Conservation (phyloP, 1,140 invertebrate genomes). For the Venturia canescens region DNA sequence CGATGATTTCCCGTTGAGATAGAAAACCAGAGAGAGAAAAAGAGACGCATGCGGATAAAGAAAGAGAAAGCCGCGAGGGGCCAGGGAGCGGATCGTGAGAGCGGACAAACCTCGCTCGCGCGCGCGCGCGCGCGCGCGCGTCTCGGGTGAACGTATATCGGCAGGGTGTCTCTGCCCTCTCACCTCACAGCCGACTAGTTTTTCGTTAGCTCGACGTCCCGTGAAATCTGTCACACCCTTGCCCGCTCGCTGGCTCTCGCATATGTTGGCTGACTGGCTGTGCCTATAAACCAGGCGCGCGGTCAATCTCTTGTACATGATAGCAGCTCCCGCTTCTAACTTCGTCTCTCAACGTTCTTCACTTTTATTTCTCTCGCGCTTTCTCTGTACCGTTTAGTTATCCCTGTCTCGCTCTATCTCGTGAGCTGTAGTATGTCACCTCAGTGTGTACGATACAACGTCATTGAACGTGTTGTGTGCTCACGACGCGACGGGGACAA, state of each 20-base stretch:
- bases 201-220: slow-evolving; percentile 73
- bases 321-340: slow-evolving; percentile 19
- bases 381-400: not conserved
- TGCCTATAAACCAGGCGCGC: not conserved
- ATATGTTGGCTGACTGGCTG: slow-evolving; percentile 33
- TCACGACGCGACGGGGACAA: not conserved
- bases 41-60: slow-evolving; percentile 37
- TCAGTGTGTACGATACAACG: slow-evolving; percentile 4
- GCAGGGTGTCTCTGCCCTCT: slow-evolving; percentile 55
- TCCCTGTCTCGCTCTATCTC: not conserved
- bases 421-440: not conserved
- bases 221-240: slow-evolving; percentile 71
- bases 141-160: not conserved
- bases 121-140: too few species aligned
- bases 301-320: slow-evolving; percentile 34
- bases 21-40: slow-evolving; percentile 10
- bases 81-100: not conserved
- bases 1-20: slow-evolving; percentile 5
- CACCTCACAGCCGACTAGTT: slow-evolving; percentile 72
- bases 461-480: slow-evolving; percentile 9
- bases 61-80: slow-evolving; percentile 17
- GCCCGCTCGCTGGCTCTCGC: slow-evolving; percentile 38
- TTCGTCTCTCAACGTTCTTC: slow-evolving; percentile 17
- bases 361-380: not conserved
- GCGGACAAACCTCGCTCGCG: slow-evolving; percentile 9